Percentiles rank a stretch among this genome's conserved stretches.
Conservation (phyloP, 2,888 invertebrate genomes). For the Nebria salina region DNA sequence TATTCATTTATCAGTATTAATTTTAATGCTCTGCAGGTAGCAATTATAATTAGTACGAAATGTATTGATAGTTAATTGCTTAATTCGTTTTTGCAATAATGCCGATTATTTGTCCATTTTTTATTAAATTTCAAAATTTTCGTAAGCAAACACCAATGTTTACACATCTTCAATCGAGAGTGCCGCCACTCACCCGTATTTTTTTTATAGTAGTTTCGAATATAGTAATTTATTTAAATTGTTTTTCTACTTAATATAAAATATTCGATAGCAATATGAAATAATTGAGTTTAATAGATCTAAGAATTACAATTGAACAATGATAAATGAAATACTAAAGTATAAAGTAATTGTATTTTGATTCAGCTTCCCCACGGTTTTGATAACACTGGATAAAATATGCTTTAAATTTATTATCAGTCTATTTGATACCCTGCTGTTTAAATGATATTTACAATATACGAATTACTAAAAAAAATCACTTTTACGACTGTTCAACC, state of each 20-base stretch:
- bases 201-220: too few species aligned
- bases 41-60: too few species aligned
- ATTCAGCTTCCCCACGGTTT: slow-evolving; percentile 37
- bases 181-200: too few species aligned
- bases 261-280: not conserved
- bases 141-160: too few species aligned
- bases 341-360: not conserved
- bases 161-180: too few species aligned
- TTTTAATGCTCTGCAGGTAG: too few species aligned
- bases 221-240: too few species aligned
- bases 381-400: slow-evolving; percentile 39
- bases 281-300: not conserved
- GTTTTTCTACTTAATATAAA: not conserved
- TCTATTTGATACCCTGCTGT: slow-evolving; percentile 35
- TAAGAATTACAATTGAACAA: not conserved
- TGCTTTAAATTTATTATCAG: slow-evolving; percentile 39
- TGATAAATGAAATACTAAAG: not conserved
- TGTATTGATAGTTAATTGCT: too few species aligned
- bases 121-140: too few species aligned
- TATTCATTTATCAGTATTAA: too few species aligned
- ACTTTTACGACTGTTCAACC: slow-evolving; percentile 14
- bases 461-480: slow-evolving; percentile 33
- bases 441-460: slow-evolving; percentile 28
- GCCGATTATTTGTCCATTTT: too few species aligned
- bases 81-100: too few species aligned